Conservation (phyloP, 2,888 invertebrate genomes). For the Erebia aethiops region DNA sequence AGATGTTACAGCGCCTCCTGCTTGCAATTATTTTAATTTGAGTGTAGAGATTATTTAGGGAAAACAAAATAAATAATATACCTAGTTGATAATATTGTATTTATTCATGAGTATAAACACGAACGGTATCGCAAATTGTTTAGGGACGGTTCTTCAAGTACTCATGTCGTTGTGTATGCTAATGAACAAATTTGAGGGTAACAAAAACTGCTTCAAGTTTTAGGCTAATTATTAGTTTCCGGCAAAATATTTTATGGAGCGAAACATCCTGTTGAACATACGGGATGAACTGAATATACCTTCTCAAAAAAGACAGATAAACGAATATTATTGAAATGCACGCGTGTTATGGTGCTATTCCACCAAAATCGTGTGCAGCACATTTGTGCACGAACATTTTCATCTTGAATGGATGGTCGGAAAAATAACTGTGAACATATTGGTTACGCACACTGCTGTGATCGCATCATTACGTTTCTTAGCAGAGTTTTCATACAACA, state of each 20-base stretch:
- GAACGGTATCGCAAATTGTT: constrained; percentile 46
- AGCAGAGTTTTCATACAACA: neutral
- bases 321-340: neutral
- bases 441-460: no score
- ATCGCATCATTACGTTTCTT: no score
- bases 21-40: neutral
- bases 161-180: constrained; percentile 57
- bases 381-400: no score
- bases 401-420: no score
- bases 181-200: constrained; percentile 62
- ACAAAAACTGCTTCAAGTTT: constrained; percentile 60
- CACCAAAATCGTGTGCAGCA: no score
- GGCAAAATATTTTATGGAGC: constrained; percentile 45
- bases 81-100: neutral
- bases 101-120: constrained; percentile 63
- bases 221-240: constrained; percentile 65
- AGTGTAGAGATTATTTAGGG: no score
- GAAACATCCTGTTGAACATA: constrained; percentile 31
- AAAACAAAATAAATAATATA: constrained; percentile 16
- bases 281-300: neutral
- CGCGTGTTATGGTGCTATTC: neutral
- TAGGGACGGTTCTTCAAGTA: constrained; percentile 25
- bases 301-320: neutral
- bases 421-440: no score
- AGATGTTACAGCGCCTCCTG: constrained; percentile 26